phyloP scores from a whole-genome alignment of 1,140 invertebrate species.

The Drusus annulatus region DNA sequence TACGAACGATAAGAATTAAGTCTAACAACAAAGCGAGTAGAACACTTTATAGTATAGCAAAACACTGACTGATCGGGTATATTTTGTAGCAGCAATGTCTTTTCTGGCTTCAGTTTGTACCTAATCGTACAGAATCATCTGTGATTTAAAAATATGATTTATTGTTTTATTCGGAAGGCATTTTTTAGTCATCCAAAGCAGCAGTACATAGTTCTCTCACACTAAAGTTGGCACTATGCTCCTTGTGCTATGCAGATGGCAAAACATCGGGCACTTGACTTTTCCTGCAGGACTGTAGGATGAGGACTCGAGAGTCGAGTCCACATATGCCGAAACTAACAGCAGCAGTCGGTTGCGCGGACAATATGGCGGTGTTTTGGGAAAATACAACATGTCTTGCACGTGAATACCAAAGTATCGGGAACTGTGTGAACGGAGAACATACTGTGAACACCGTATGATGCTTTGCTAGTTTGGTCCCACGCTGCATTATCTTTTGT shows the following conservation, averaged over 20 bases:
- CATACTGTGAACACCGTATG: conserved; percentile 23
- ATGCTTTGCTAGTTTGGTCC: not conserved
- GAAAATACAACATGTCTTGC: conserved; percentile 20
- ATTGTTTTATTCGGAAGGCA: conserved; percentile 5
- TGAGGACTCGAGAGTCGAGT: not conserved
- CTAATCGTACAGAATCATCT: not conserved
- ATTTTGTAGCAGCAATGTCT: too few relatives aligned
- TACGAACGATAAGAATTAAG: too few relatives aligned
- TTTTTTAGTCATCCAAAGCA: not conserved
- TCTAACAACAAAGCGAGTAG: too few relatives aligned
- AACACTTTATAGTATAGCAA: too few relatives aligned
- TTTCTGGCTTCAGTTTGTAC: too few relatives aligned
- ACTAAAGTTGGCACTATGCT: not conserved
- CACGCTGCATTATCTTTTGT: conserved; percentile 28
- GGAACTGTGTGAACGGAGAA: conserved; percentile 25
- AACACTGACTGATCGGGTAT: too few relatives aligned
- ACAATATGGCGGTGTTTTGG: conserved; percentile 24
- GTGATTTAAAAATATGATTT: conserved; percentile 28
- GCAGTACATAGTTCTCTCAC: conserved; percentile 8
- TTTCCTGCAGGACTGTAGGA: conserved; percentile 10
- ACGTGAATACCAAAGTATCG: conserved; percentile 11
- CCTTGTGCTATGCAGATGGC: not conserved
- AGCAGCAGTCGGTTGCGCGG: not conserved
- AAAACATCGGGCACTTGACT: conserved; percentile 1
- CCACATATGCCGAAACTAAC: conserved; percentile 19